These are phyloP conservation scores for Corapipo altera DNA, from an alignment of 2,113 vertebrate species.

Conservation along the genomic window DNA sequence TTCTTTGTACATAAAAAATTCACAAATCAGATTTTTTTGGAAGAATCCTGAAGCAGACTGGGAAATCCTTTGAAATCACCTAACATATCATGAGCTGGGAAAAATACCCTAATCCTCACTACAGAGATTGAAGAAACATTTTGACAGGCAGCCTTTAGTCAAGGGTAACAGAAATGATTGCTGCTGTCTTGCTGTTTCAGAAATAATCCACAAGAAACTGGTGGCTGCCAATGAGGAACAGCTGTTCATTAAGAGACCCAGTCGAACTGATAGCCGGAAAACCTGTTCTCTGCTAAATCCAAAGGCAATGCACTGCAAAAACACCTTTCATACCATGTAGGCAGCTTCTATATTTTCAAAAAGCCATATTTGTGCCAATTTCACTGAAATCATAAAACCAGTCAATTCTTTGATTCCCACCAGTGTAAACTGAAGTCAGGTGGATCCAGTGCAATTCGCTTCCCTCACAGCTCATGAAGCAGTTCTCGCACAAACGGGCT, in stretches of 20 bases:
- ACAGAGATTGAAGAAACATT: background rate
- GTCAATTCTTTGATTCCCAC: background rate
- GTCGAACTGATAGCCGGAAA: background rate
- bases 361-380: background rate
- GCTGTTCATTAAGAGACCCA: slow-evolving; percentile 34
- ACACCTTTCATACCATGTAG: background rate
- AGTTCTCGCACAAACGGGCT: background rate
- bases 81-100: background rate
- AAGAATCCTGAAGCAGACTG: background rate
- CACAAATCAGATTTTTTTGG: background rate
- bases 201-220: slow-evolving; percentile 24
- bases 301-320: background rate
- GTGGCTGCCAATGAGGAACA: slow-evolving; percentile 23
- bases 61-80: background rate
- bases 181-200: slow-evolving; percentile 32
- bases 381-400: background rate
- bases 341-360: background rate
- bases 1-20: background rate
- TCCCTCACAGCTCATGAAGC: background rate
- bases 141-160: background rate
- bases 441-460: background rate
- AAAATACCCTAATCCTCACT: background rate
- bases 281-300: background rate
- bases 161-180: slow-evolving; percentile 18
- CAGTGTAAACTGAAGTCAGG: background rate